Evolutionary conservation across 2,797 vertebrate species (phyloP), one percentile per base, ranked within the genome.

Genomic region (Xerus rutilus): DNA sequence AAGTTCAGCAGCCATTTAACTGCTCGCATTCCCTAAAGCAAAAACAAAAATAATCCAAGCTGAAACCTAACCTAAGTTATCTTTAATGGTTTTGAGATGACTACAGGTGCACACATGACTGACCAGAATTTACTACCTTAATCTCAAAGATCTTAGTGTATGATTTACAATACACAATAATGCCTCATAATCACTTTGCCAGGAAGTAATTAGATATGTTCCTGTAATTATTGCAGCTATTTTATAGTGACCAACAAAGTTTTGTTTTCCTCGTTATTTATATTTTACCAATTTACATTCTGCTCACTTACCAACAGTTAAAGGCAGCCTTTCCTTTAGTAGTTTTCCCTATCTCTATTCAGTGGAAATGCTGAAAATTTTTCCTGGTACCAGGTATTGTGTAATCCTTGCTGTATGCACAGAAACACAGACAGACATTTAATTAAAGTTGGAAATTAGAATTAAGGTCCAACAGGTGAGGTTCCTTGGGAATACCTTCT

Each of bases 131-230:
- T 77, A 95, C 45, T 84, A 23, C 35, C 4, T 64, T 93, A 65
- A 95, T 97, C 91, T 91, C 84, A 92, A 74, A 93, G 91, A 91
- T 83, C 81, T 89, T 65, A 45, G 62, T 77, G 43, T 95, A 47
- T 92, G 57, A 95, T 78, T 96, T 89, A 92, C 49, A 18, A 39
- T 52, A 84, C 25, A 74, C 35, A 81, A 32, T 94, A 90, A 91
- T 96, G 54, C 47, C 52, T 96, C 13, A 1, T 82, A 89, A 95
- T 84, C 47, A 54, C 70, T 54, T 7, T 73, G 25, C 45, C 59
- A 69, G 81, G 52, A 90, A 9, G 73, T 94, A 91, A 96, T 98
- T 97, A 97, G 54, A 79, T 91, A 92, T 62, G 95, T 83, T 79
- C 91, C 64, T 94, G 3, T 94, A 93, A 95, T 97, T 95, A 95